Base-by-base conservation (phyloP, 1,140 invertebrate genomes). In the Bombyx mandarina region DNA sequence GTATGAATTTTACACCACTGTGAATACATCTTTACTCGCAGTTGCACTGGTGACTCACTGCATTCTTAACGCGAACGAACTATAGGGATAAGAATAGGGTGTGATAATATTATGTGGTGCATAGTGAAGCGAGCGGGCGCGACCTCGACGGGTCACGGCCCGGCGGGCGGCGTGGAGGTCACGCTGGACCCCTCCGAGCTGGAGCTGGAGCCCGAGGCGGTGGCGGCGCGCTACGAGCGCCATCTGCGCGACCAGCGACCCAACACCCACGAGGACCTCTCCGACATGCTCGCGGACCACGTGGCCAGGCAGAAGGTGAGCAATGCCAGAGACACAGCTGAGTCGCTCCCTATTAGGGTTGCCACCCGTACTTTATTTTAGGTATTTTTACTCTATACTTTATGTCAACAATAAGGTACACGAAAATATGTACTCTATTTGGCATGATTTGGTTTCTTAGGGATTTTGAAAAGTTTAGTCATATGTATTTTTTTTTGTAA, bases 281-380 rank as follows among this genome's bases (percentile, higher is more conserved):
- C 96, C 22, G 98, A 99, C 78, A 99, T 99, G 97, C 91, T 99
- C 61, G 97, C 97, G 26, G 98, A 99, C 88, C 98, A 99, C 87
- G 96, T 98, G 22, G 96, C 97, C 26, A 92, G 97, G 68, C 96
- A 98, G 82, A 97, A 96, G 90, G 94, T 94, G 43, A 18, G 12
- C 12, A 18, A 18, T 18, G 12, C 12, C 12, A 18, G 12, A 18
- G 12, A 18, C 12, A 18, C 12, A 18, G 12, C 12, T 18, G 12
- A 18, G 12, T 18, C 12, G 12, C 12, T 18, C 12, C 12, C 12
- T 18, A 18, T 18, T 18, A 18, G 12, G 12, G 12, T 18, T 18
- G 12, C 12, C 12, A 18, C 12, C 12, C 12, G 12, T 18, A 18
- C 12, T 18, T 18, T 18, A 18, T 18, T 18, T 18, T 18, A 18